Evolutionary conservation across 2,888 invertebrate genomes (phyloP), one percentile per base, ranked within the genome.

Genomic region (Drosophila fulvimacula): DNA sequence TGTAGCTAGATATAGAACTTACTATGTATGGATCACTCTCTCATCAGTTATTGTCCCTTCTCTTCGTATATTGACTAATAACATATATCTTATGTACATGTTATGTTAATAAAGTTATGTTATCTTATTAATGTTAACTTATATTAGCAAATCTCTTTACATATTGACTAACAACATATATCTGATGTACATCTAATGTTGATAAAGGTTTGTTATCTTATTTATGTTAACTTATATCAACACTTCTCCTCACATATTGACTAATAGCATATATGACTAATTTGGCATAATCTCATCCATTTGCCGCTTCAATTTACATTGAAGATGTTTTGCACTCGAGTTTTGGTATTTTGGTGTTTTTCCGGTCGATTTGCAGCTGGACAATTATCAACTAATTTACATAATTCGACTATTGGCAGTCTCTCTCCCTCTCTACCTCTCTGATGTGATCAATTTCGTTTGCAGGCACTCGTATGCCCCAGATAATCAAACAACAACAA

Each of bases 351-450:
- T 49, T 19, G n/a, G 15, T 57, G 36, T 36, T 57, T 34, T 56
- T 34, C 6, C 17, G 34, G 57, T 17, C 44, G 36, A 57, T 46
- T 27, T 36, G 56, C 49, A 62, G 48, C 42, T 55, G 58, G 19
- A 41, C 56, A 68, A 72, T 73, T 67, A 73, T 38, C 42, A 60
- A 57, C 73, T 72, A 68, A 72, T 73, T 72, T 73, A 59, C 59
- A 73, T 72, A 59, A 63, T 72, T 52, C 56, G 51, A 36, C 55
- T 58, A 72, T 72, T 62, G 67, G 72, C 72, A 67, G 1, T 17
- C 17, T 10, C 17, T 17, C n/a, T 9, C n/a, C 15, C 38, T 21
- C 13, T 3, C 7, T 13, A 2, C 17, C 21, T 15, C 0, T 51
- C 27, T 42, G 48, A 52, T 59, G 52, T 36, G 57, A 57, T 57